Conservation (phyloP, 1,140 invertebrate species). For the Pseudomyrmex gracilis region DNA sequence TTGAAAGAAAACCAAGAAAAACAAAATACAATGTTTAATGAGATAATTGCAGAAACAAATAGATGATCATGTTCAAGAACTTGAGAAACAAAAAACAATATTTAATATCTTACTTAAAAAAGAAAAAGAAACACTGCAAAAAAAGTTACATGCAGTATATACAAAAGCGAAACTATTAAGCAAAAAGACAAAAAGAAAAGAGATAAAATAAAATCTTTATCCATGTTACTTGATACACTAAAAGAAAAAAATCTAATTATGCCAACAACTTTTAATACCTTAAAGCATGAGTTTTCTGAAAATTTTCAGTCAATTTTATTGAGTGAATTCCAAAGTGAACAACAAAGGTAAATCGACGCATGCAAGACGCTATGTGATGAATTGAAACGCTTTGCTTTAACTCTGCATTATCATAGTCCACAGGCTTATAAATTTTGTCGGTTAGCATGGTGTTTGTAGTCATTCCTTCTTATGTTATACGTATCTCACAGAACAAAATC, state of each 20-base stretch:
- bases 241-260: not conserved
- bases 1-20: not conserved
- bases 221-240: not conserved
- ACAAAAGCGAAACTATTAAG: not conserved
- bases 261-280: not conserved
- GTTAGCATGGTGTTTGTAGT: not conserved
- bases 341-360: constrained; percentile 1
- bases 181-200: not conserved
- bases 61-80: not conserved
- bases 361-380: constrained; percentile 7
- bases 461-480: too few species aligned
- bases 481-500: too few species aligned
- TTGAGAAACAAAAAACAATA: constrained; percentile 4
- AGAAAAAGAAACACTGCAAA: not conserved
- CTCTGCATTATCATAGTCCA: not conserved
- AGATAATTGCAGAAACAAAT: too few species aligned
- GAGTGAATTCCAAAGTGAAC: not conserved
- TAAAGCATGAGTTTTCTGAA: not conserved
- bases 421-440: not conserved
- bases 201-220: constrained; percentile 11
- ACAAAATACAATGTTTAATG: not conserved
- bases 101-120: not conserved
- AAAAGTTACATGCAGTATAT: not conserved
- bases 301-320: not conserved
- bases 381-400: not conserved